Conservation (phyloP, 2,797 vertebrate species). For the Pangasius larnaudii region DNA sequence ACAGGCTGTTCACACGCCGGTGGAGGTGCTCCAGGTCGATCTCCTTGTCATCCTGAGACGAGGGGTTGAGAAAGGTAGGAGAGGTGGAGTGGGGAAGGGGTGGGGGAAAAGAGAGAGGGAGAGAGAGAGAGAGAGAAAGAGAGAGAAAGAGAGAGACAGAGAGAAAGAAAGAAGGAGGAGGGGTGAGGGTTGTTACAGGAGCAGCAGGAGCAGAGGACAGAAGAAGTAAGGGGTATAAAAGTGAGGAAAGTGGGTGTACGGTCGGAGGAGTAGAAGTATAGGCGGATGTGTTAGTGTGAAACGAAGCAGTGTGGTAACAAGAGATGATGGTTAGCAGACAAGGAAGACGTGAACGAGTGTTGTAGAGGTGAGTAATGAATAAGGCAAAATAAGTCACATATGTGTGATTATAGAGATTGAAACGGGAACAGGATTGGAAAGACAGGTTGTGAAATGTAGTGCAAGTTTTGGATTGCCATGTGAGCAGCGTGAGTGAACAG, state of each 20-base stretch:
- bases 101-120: constrained; percentile 28
- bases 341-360: constrained; percentile 4
- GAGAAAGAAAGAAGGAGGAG: constrained; percentile 55
- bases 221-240: constrained; percentile 44
- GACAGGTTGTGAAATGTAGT: constrained; percentile 31
- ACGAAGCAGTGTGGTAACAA: constrained; percentile 13
- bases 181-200: constrained; percentile 56
- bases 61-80: constrained; percentile 32
- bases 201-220: constrained; percentile 54
- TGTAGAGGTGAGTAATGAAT: not conserved
- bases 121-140: constrained; percentile 50
- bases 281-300: constrained; percentile 49
- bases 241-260: constrained; percentile 31
- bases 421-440: not conserved
- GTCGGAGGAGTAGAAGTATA: constrained; percentile 43
- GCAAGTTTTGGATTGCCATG: constrained; percentile 13
- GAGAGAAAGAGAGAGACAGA: constrained; percentile 50
- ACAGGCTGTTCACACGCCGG: constrained; percentile 98
- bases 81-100: constrained; percentile 27
- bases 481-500: constrained; percentile 20
- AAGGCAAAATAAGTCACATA: not conserved
- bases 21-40: constrained; percentile 99
- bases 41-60: constrained; percentile 95
- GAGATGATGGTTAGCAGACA: constrained; percentile 5
- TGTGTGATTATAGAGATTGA: constrained; percentile 24